These are phyloP conservation scores for Rhea americana DNA, from an alignment of 2,113 vertebrate genomes.

Conservation along the genomic window DNA sequence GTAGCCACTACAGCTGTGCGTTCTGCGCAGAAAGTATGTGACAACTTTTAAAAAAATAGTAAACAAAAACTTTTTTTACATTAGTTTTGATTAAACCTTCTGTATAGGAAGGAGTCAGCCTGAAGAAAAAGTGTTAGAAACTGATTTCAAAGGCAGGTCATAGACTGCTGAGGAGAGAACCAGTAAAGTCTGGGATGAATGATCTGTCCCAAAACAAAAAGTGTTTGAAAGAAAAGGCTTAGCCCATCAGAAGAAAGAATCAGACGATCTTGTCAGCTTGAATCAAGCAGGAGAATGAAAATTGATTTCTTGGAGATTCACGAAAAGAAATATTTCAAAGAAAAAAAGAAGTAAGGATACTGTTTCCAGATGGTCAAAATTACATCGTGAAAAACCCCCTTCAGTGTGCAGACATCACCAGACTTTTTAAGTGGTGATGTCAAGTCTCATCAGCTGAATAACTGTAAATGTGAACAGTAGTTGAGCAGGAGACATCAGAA, in stretches of 20 bases:
- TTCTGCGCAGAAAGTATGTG: not conserved
- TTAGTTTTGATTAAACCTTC: not conserved
- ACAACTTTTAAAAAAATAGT: not conserved
- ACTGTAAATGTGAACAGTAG: not conserved
- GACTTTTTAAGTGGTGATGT: not conserved
- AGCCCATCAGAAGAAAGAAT: not conserved
- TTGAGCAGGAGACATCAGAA: not conserved
- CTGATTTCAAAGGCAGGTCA: not conserved
- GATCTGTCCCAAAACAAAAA: not conserved
- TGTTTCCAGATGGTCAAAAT: conserved; percentile 39
- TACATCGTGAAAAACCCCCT: not conserved
- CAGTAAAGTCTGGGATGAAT: not conserved
- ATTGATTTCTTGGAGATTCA: not conserved
- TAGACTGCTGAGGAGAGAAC: not conserved
- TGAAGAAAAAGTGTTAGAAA: not conserved
- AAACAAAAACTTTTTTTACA: not conserved
- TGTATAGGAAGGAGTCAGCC: not conserved
- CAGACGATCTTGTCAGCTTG: conserved; percentile 19
- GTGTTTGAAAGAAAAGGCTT: not conserved
- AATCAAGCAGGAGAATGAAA: conserved; percentile 14
- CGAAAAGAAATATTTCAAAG: not conserved
- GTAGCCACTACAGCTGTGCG: not conserved
- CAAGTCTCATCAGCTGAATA: conserved; percentile 6
- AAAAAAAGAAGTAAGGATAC: not conserved
- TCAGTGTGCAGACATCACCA: not conserved